phyloP scores from a whole-genome alignment of 2,113 vertebrate species.

The Halcyon malimbica region DNA sequence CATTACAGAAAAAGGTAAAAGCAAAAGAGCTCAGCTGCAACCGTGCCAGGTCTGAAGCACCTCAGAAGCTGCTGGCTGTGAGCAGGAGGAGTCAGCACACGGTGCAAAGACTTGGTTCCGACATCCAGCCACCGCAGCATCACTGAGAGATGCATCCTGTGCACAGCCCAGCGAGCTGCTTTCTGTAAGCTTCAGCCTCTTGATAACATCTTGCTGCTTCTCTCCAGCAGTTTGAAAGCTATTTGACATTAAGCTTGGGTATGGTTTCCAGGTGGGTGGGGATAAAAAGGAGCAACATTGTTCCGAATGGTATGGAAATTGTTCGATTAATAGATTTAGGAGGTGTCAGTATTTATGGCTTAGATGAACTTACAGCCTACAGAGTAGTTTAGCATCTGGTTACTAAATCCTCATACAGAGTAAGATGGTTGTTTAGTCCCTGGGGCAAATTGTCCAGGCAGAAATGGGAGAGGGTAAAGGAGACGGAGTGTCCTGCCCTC shows the following conservation, averaged over 20 bases:
- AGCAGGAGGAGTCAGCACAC: not conserved
- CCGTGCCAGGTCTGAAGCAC: fast-evolving
- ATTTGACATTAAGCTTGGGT: not conserved
- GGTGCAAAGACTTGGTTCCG: fast-evolving
- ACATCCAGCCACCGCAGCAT: not conserved
- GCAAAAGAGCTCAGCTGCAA: not conserved
- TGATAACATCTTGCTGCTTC: not conserved
- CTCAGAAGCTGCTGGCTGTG: not conserved
- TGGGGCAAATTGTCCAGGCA: not conserved
- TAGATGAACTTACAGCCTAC: not conserved
- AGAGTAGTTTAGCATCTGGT: fast-evolving
- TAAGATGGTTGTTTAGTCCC: not conserved
- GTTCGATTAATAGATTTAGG: not conserved
- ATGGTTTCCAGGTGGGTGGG: not conserved
- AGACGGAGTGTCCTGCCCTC: not conserved
- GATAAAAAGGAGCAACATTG: not conserved
- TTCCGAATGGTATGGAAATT: not conserved
- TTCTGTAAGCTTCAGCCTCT: fast-evolving
- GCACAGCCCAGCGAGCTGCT: not conserved
- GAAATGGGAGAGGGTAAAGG: not conserved
- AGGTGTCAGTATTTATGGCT: not conserved
- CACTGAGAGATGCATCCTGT: not conserved
- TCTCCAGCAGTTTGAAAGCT: not conserved
- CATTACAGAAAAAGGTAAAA: not conserved
- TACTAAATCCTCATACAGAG: not conserved